phyloP scores from a whole-genome alignment of 2,888 invertebrate genomes.

The Chrysolina haemoptera region DNA sequence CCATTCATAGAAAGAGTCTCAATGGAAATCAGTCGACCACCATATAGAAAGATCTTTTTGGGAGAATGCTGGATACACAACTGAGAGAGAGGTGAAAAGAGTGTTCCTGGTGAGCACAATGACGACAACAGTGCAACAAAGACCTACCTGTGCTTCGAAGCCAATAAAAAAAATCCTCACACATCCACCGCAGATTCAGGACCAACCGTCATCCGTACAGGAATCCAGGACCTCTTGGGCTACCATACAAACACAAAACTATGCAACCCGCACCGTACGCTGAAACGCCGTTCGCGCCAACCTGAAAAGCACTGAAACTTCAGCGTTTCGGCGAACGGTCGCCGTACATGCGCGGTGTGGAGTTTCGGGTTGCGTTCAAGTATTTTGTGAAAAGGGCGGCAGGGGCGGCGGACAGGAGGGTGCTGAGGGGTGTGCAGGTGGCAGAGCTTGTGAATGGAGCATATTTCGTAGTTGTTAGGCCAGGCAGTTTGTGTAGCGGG shows the following conservation, averaged over 20 bases:
- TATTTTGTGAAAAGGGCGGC: conserved; percentile 44
- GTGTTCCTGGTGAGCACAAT: too few species aligned
- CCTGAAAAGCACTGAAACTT: conserved; percentile 52
- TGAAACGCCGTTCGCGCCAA: conserved; percentile 47
- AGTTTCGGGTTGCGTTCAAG: conserved; percentile 46
- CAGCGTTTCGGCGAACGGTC: conserved; percentile 45
- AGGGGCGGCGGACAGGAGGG: neutral
- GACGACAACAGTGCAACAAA: neutral
- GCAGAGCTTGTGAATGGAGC: neutral
- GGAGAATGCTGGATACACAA: too few species aligned
- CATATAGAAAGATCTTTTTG: too few species aligned
- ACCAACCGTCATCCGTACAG: neutral
- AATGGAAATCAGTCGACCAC: too few species aligned
- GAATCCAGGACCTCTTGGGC: conserved; percentile 21
- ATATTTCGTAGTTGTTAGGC: too few species aligned
- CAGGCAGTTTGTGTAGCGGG: too few species aligned
- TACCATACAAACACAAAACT: conserved; percentile 33
- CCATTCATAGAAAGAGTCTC: too few species aligned
- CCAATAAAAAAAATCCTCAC: neutral
- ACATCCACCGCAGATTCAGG: neutral
- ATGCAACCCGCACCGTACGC: conserved; percentile 41
- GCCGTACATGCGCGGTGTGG: conserved; percentile 46
- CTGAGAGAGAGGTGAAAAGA: too few species aligned
- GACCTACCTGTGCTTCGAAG: neutral
- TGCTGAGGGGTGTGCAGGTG: neutral